Evolutionary conservation across 2,888 invertebrate genomes (phyloP), one percentile per base, ranked within the genome.

Genomic region (Oxyteleia sp.): DNA sequence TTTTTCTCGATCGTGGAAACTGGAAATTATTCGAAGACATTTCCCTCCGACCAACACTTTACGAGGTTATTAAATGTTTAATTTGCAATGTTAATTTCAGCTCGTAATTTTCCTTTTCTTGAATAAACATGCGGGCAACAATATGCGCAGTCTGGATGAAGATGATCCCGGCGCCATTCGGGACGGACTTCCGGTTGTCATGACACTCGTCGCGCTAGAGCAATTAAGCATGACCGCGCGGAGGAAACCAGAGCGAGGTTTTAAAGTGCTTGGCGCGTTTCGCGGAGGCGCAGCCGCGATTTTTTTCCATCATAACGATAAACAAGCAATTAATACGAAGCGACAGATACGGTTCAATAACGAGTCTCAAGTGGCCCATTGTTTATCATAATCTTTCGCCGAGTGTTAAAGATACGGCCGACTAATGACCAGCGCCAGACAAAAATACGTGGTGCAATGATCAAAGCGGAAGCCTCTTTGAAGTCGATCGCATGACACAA

Each of bases 181-280:
- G 47, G 66, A 51, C 53, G 68, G 29, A 75, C 79, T 83, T 83
- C 83, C 83, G 83, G 69, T 59, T 51, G 79, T 75, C 79, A 69
- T 51, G 75, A 83, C 75, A 74, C 61, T 47, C 68, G 83, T 83
- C 75, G 68, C 83, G 83, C 75, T 79, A 61, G 79, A 79, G 83
- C 57, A 83, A 79, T 83, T 79, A 74, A 83, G 79, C 79, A 66
- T n/a, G n/a, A n/a, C n/a, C n/a, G n/a, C n/a, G n/a, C n/a, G n/a
- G n/a, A n/a, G n/a, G n/a, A n/a, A n/a, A n/a, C n/a, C n/a, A n/a
- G n/a, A n/a, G n/a, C n/a, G n/a, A n/a, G n/a, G n/a, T n/a, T n/a
- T n/a, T n/a, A n/a, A n/a, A n/a, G n/a, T n/a, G n/a, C n/a, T n/a
- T n/a, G n/a, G n/a, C 18, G 74, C 55, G 64, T 41, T 63, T 41